These are phyloP conservation scores for Heliconius sara DNA, from an alignment of 2,888 invertebrate genomes.

Conservation along the genomic window DNA sequence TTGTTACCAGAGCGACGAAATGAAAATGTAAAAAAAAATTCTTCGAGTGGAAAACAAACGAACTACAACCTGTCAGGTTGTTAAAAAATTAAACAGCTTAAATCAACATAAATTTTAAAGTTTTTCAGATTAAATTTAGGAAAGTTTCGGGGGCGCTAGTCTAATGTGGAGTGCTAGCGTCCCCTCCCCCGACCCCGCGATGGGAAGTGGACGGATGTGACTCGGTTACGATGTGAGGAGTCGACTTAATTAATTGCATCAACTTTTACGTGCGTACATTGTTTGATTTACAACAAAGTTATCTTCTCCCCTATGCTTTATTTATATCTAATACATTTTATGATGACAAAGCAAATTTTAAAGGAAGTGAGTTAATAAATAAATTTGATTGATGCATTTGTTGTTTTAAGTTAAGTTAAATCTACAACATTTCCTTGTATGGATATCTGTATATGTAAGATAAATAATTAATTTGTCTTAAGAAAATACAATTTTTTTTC, in stretches of 20 bases:
- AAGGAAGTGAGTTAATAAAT: background rate
- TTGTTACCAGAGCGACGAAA: too few relatives aligned
- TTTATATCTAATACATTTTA: background rate
- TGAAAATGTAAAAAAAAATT: too few relatives aligned
- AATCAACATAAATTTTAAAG: background rate
- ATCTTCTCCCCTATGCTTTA: background rate
- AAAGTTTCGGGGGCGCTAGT: slow-evolving; percentile 63
- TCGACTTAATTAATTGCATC: slow-evolving; percentile 17
- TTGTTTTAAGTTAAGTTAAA: background rate
- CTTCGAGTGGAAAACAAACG: too few relatives aligned
- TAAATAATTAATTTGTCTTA: too few relatives aligned
- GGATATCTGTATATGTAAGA: too few relatives aligned
- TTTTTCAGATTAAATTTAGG: background rate
- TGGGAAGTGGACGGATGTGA: slow-evolving; percentile 51
- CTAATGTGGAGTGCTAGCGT: slow-evolving; percentile 76
- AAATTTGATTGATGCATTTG: background rate
- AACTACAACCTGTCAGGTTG: too few relatives aligned
- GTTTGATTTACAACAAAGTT: slow-evolving; percentile 13
- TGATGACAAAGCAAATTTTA: background rate
- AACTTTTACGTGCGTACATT: slow-evolving; percentile 16
- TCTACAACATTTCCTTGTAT: too few relatives aligned
- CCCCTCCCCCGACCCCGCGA: slow-evolving; percentile 70
- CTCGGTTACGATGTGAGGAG: slow-evolving; percentile 5
- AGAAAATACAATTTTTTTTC: too few relatives aligned
- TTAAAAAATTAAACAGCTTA: too few relatives aligned